Evolutionary conservation across 2,113 vertebrate genomes (phyloP).

Genomic region (Indri indri): DNA sequence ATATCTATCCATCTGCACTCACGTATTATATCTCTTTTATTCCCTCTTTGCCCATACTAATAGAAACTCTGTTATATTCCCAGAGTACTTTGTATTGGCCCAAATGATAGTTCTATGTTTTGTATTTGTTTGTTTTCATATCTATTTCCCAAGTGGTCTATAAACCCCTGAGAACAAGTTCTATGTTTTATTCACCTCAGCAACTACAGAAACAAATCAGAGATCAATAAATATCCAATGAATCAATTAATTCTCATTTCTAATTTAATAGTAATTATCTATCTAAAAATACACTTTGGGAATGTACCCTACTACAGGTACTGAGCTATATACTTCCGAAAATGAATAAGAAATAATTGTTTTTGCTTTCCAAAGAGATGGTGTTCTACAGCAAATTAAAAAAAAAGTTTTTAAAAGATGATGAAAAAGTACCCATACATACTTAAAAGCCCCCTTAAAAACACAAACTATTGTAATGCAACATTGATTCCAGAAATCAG

Average conservation of each 20-base stretch:
- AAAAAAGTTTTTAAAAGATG: neutral
- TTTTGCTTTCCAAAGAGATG: neutral
- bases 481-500: neutral
- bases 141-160: neutral
- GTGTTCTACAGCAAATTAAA: neutral
- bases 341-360: too few relatives aligned
- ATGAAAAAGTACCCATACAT: neutral
- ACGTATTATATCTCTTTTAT: neutral
- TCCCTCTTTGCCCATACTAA: neutral
- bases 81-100: neutral
- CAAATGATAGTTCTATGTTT: neutral
- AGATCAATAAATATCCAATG: neutral
- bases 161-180: neutral
- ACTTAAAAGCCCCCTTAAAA: neutral
- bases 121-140: neutral
- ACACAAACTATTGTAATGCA: neutral
- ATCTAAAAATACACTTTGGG: neutral
- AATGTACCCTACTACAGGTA: neutral
- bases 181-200: neutral
- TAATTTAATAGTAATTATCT: neutral
- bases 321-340: too few relatives aligned
- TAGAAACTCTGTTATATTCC: neutral
- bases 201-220: neutral
- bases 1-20: neutral
- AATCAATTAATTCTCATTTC: neutral